A percentile compares a stretch with the other conserved stretches of the same genome.
These are phyloP conservation scores for Acrobasis suavella DNA, from an alignment of 2,888 invertebrate species.

Conservation along the genomic window DNA sequence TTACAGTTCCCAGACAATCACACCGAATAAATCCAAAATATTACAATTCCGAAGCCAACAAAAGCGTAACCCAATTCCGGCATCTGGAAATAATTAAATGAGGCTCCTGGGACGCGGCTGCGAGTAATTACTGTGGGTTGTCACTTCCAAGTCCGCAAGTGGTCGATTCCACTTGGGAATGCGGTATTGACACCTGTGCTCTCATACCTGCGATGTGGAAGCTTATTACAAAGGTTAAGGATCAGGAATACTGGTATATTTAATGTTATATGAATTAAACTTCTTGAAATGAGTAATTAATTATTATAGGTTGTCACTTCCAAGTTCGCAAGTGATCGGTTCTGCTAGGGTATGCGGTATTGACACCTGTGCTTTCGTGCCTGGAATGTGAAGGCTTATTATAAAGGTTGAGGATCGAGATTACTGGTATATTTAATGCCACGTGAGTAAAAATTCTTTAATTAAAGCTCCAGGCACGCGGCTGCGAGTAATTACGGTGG, in stretches of 20 bases:
- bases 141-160: slow-evolving; percentile 25
- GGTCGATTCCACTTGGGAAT: neutral
- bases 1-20: slow-evolving; percentile 13
- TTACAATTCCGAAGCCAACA: slow-evolving; percentile 14
- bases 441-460: too few relatives aligned
- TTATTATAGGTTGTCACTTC: slow-evolving; percentile 32
- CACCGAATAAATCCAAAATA: slow-evolving; percentile 5
- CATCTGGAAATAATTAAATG: slow-evolving; percentile 24
- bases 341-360: neutral
- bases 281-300: too few relatives aligned
- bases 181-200: neutral
- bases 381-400: too few relatives aligned
- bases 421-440: too few relatives aligned
- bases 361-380: neutral
- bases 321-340: slow-evolving; percentile 2
- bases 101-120: slow-evolving; percentile 25
- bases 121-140: slow-evolving; percentile 33
- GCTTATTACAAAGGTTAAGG: too few relatives aligned
- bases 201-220: too few relatives aligned
- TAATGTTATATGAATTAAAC: too few relatives aligned
- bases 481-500: slow-evolving; percentile 26
- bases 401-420: too few relatives aligned
- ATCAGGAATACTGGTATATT: too few relatives aligned
- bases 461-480: too few relatives aligned
- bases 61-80: slow-evolving; percentile 17